Evolutionary conservation across 2,888 invertebrate genomes (phyloP).

Genomic region (Molanna angustata): DNA sequence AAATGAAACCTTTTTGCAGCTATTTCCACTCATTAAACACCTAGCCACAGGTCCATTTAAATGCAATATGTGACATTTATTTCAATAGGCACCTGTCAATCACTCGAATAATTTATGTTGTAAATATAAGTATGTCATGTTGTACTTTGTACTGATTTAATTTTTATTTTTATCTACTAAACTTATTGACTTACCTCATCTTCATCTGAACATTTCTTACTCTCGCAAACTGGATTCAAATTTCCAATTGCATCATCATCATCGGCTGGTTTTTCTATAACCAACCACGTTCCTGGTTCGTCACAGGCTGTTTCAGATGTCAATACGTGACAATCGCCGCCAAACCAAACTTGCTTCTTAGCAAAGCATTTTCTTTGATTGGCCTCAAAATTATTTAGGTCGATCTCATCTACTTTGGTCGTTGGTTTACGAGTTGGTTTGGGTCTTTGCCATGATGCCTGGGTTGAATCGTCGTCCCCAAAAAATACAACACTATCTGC

Average conservation of each 20-base stretch:
- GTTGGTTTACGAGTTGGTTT: not conserved
- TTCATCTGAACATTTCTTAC: constrained; percentile 7
- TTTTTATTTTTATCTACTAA: too few species aligned
- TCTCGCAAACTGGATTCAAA: constrained; percentile 15
- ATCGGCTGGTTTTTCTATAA: constrained; percentile 6
- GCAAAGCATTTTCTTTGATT: constrained; percentile 16
- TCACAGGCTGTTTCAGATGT: constrained; percentile 7
- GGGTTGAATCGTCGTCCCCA: not conserved
- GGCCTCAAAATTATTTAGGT: not conserved
- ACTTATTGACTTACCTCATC: constrained; percentile 16
- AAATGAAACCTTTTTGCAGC: too few species aligned
- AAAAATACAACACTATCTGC: constrained; percentile 11
- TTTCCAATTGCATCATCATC: not conserved
- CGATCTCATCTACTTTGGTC: not conserved
- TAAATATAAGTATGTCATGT: too few species aligned
- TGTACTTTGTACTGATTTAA: too few species aligned
- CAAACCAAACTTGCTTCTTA: constrained; percentile 5
- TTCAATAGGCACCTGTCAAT: too few species aligned
- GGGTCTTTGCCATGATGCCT: not conserved
- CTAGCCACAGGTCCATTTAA: too few species aligned
- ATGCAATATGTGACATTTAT: too few species aligned
- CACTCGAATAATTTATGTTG: too few species aligned
- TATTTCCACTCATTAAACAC: too few species aligned
- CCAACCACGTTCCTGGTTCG: constrained; percentile 6
- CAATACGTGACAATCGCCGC: constrained; percentile 5